A percentile compares a stretch with the other conserved stretches of the same genome.
Evolutionary conservation across 35 echinoderm and acorn worm genomes (phyloP).

Genomic region (Amphiura filiformis): DNA sequence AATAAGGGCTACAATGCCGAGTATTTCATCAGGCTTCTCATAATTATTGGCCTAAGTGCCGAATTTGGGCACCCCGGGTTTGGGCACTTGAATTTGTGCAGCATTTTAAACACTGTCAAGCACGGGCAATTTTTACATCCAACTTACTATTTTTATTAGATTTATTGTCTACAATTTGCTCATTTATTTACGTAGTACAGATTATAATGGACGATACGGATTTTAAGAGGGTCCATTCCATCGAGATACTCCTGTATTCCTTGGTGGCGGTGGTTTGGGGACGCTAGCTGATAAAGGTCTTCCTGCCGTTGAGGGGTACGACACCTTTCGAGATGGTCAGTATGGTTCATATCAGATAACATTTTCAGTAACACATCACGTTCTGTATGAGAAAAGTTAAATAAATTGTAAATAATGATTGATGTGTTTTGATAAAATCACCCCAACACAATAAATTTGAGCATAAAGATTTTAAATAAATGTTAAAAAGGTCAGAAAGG

Average conservation of each 20-base stretch:
- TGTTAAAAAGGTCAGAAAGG: neutral
- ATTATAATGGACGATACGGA: too few relatives aligned
- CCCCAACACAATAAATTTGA: neutral
- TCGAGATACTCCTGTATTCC: neutral
- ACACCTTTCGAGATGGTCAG: neutral
- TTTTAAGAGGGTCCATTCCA: constrained; percentile 19
- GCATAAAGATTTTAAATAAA: neutral
- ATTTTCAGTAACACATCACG: constrained; percentile 20
- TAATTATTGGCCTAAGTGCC: too few relatives aligned
- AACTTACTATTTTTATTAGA: too few relatives aligned
- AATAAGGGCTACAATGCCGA: too few relatives aligned
- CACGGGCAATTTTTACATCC: too few relatives aligned
- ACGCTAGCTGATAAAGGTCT: constrained; percentile 3
- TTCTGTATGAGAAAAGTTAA: neutral
- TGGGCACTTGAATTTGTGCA: too few relatives aligned
- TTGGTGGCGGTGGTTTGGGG: neutral
- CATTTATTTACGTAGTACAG: too few relatives aligned
- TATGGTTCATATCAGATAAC: neutral
- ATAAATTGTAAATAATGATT: neutral
- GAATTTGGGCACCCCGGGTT: too few relatives aligned
- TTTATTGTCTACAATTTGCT: too few relatives aligned
- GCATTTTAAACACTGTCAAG: too few relatives aligned
- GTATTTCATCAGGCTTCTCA: too few relatives aligned
- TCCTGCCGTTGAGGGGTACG: neutral
- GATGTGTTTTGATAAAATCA: neutral